A percentile compares a stretch with the other conserved stretches of the same genome.
phyloP scores from a whole-genome alignment of 1,140 invertebrate genomes.

The Zaprionus lachaisei region DNA sequence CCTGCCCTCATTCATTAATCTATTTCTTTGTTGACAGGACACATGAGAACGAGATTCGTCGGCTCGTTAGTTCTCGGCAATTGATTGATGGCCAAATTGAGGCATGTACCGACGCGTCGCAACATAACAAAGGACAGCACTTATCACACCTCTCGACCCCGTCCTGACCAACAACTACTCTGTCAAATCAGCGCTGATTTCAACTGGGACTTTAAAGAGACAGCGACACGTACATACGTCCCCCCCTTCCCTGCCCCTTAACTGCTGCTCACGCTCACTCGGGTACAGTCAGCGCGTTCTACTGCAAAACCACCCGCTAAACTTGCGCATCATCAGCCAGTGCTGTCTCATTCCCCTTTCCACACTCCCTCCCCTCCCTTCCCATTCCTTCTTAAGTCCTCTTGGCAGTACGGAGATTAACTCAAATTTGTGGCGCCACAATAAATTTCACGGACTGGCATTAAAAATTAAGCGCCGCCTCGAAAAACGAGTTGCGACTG shows the following conservation, averaged over 20 bases:
- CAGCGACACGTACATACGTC: slow-evolving; percentile 20
- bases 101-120: slow-evolving; percentile 45
- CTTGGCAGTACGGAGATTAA: slow-evolving; percentile 66
- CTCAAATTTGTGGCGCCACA: slow-evolving; percentile 76
- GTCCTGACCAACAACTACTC: background rate
- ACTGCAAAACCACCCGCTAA: slow-evolving; percentile 22
- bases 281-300: slow-evolving; percentile 52
- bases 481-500: slow-evolving; percentile 60
- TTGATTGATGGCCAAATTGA: slow-evolving; percentile 74
- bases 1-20: background rate
- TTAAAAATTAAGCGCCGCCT: slow-evolving; percentile 75
- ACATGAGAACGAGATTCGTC: slow-evolving; percentile 12
- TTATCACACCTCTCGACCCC: slow-evolving; percentile 65
- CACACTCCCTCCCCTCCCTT: slow-evolving; percentile 4
- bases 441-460: slow-evolving; percentile 72
- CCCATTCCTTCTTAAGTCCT: slow-evolving; percentile 42
- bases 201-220: slow-evolving; percentile 65
- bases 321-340: slow-evolving; percentile 35
- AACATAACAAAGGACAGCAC: slow-evolving; percentile 63
- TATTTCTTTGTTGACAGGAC: slow-evolving; percentile 19
- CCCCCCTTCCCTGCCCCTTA: background rate
- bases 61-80: slow-evolving; percentile 70
- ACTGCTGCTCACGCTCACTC: background rate
- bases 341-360: slow-evolving; percentile 27
- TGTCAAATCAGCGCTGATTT: slow-evolving; percentile 65